Conservation (phyloP, 2,888 invertebrate genomes). For the Cordilura impudica region DNA sequence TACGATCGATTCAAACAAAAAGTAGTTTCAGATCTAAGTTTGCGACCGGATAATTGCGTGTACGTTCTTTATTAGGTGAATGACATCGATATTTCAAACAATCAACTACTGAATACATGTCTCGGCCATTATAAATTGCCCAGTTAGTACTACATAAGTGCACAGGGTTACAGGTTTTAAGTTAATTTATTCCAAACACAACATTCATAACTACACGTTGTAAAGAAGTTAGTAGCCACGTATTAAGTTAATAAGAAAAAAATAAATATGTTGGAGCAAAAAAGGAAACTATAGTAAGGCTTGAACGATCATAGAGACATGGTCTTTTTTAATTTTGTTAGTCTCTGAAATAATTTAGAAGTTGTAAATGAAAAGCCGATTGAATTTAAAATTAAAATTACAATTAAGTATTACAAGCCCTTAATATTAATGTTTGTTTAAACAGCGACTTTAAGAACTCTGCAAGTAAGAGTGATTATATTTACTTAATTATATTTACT, state of each 20-base stretch:
- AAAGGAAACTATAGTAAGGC: not conserved
- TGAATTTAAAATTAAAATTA: no score
- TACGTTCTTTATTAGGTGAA: constrained; percentile 28
- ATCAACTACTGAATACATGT: not conserved
- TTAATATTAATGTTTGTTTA: no score
- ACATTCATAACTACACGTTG: constrained; percentile 39
- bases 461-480: no score
- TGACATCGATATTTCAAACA: constrained; percentile 28
- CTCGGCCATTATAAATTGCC: not conserved
- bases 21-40: no score
- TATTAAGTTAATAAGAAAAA: not conserved
- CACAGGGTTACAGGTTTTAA: constrained; percentile 25
- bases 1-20: no score
- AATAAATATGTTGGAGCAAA: not conserved
- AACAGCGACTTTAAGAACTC: no score
- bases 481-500: no score
- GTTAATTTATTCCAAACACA: constrained; percentile 58
- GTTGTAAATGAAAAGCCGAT: no score
- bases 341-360: no score
- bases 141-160: constrained; percentile 1
- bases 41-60: not conserved
- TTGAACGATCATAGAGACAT: no score
- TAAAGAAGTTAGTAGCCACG: not conserved
- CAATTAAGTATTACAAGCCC: no score
- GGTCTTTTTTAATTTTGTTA: no score